A percentile compares a stretch with the other conserved stretches of the same genome.
These are phyloP conservation scores for Luffia ferchaultella DNA, from an alignment of 2,888 invertebrate genomes.

Conservation along the genomic window DNA sequence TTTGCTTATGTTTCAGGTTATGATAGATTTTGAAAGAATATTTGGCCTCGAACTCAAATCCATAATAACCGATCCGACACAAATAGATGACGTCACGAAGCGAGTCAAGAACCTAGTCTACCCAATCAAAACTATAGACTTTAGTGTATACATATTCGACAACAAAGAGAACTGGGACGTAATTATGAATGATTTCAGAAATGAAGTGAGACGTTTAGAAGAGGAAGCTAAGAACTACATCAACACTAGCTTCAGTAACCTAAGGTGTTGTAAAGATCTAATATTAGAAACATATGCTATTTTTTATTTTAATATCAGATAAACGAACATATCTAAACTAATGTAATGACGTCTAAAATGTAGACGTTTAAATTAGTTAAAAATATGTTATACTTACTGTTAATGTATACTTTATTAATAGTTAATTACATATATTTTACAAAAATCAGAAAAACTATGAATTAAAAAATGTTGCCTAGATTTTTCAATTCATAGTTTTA, in stretches of 20 bases:
- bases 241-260: slow-evolving; percentile 82
- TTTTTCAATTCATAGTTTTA: no score
- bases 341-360: no score
- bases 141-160: slow-evolving; percentile 81
- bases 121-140: slow-evolving; percentile 80
- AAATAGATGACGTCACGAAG: slow-evolving; percentile 85
- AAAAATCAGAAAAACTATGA: no score
- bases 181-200: slow-evolving; percentile 79
- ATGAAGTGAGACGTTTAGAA: slow-evolving; percentile 77
- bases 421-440: no score
- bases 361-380: no score
- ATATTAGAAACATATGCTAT: no score
- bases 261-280: no score
- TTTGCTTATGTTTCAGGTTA: slow-evolving; percentile 70
- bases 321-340: no score
- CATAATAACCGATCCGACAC: slow-evolving; percentile 85
- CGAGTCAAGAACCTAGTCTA: slow-evolving; percentile 79
- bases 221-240: slow-evolving; percentile 85
- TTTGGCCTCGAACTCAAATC: slow-evolving; percentile 88
- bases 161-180: slow-evolving; percentile 89
- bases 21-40: slow-evolving; percentile 89
- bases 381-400: no score
- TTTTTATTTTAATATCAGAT: no score
- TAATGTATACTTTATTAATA: no score
- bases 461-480: no score